Base-by-base conservation (phyloP, 1,140 invertebrate genomes). In the Nephila pilipes region DNA sequence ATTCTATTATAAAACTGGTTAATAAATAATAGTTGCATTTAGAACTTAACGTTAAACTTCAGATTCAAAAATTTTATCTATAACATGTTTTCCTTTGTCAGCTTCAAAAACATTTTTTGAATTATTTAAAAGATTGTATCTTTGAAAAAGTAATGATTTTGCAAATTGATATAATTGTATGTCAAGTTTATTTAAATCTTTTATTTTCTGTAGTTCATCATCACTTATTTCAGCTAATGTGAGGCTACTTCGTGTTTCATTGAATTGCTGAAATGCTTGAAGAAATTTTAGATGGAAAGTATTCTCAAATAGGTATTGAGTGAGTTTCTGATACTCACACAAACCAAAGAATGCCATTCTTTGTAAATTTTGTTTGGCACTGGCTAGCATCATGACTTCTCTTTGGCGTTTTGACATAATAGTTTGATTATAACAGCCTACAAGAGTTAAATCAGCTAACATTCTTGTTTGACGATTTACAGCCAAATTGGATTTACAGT, bases 281-380 rank as follows among this genome's bases (percentile, higher is more conserved):
- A 97, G 97, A 96, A 99, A 99, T 94, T 97, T 96, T 94, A 99
- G 96, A 95, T 98, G 97, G 95, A 99, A 99, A n/a, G 98, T 99
- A 95, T 98, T 97, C 95, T 99, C 99, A 96, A 99, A 99, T 63
- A 99, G 97, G 95, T 98, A 98, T 95, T 99, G 99, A 54, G 98
- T 98, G 93, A 98, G 97, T 96, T 97, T 97, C 96, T 99, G 99
- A 95, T 97, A 97, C 96, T 99, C 99, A 32, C 98, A 99, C 85
- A 99, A 96, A 92, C 99, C 99, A 96, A 99, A 99, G 95, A 98
- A 99, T 55, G 99, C 97, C 98, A 99, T 98, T 83, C 97, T 97
- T 93, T 97, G 97, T 55, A 99, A 96, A 96, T 99, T 99, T 93
- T 97, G 96, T 96, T 99, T 99, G 58, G 99, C 99, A 95, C 98